These are phyloP conservation scores for Taeniopygia guttata DNA, from an alignment of 2,797 vertebrate species.

Conservation along the genomic window DNA sequence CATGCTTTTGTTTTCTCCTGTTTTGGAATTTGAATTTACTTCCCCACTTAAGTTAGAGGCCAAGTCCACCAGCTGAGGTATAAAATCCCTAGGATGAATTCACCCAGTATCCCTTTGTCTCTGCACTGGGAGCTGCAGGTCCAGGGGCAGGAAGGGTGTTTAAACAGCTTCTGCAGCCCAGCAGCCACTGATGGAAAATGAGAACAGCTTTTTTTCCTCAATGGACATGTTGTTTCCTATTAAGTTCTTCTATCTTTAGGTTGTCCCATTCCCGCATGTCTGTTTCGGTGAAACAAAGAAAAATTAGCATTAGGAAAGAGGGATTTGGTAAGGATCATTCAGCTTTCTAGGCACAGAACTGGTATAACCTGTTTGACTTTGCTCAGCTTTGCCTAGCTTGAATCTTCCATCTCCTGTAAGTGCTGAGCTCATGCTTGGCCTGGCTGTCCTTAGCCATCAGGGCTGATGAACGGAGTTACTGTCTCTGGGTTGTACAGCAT, in stretches of 20 bases:
- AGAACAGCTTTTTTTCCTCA: neutral
- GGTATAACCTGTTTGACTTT: slow-evolving; percentile 42
- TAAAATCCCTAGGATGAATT: neutral
- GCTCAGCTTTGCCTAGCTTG: neutral
- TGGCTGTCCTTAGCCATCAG: neutral
- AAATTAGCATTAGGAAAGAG: slow-evolving; percentile 22
- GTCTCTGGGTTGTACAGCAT: neutral
- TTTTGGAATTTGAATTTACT: neutral
- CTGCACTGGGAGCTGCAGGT: neutral
- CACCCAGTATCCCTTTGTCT: too few species aligned
- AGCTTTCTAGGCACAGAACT: slow-evolving; percentile 40
- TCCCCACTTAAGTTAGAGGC: neutral
- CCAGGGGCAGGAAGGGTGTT: neutral
- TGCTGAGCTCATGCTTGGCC: neutral
- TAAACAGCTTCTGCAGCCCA: neutral
- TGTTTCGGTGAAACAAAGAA: slow-evolving; percentile 18
- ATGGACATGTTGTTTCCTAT: neutral
- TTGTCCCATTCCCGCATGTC: neutral
- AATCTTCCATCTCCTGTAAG: neutral
- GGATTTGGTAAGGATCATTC: neutral
- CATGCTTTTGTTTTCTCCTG: neutral
- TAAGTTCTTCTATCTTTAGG: neutral
- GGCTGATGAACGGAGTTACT: neutral
- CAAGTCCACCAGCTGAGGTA: neutral
- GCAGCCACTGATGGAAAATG: neutral